Conservation (phyloP, 37 sponge, comb jelly and placozoan species). For the Geodia barretti region DNA sequence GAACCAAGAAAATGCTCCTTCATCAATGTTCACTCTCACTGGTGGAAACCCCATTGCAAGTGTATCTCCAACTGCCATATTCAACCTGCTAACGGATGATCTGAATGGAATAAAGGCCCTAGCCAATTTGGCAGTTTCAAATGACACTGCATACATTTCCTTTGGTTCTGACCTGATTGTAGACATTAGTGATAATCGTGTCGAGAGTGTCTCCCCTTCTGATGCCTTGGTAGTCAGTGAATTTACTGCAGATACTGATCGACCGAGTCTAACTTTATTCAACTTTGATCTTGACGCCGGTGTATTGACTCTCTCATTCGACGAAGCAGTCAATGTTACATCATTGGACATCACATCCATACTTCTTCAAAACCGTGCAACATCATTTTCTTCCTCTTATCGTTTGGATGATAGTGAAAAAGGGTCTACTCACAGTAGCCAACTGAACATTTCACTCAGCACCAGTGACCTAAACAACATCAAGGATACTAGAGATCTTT, state of each 20-base stretch:
- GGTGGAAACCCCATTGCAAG: conserved; percentile 47
- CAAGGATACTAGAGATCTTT: conserved; percentile 59
- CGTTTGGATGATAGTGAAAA: conserved; percentile 35
- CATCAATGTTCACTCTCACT: conserved; percentile 45
- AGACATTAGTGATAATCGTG: conserved; percentile 82
- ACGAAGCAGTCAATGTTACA: conserved; percentile 77
- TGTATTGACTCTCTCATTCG: conserved; percentile 58
- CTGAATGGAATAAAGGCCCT: conserved; percentile 62
- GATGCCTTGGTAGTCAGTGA: conserved; percentile 35
- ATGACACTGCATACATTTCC: conserved; percentile 61
- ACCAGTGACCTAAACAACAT: conserved; percentile 70
- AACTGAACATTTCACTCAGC: conserved; percentile 46
- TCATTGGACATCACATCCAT: conserved; percentile 48
- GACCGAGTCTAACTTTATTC: conserved; percentile 53
- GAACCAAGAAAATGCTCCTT: background rate
- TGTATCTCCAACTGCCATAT: conserved; percentile 34
- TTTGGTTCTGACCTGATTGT: conserved; percentile 72
- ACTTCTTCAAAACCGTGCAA: conserved; percentile 43
- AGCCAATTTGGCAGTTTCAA: conserved; percentile 50
- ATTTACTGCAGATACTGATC: conserved; percentile 40
- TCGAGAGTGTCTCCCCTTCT: conserved; percentile 38
- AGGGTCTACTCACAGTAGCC: conserved; percentile 32
- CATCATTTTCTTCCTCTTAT: conserved; percentile 8
- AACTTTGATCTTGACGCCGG: conserved; percentile 56
- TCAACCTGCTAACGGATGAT: conserved; percentile 50